Evolutionary conservation across 2,888 invertebrate species (phyloP).

Genomic region (Hypolimnas misippus): DNA sequence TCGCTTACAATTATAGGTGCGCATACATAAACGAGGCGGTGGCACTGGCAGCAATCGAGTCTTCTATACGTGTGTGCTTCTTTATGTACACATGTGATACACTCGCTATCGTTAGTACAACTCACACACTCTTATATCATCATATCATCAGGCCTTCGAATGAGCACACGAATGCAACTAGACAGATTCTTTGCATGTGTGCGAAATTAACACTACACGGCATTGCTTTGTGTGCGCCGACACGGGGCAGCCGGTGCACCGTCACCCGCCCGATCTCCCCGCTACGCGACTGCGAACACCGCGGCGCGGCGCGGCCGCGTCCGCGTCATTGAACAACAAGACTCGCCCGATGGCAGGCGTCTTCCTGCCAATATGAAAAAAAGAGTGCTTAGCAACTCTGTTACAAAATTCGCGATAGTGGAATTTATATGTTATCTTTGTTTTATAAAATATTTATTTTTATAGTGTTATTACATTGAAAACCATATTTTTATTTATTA

Average conservation of each 20-base stretch:
- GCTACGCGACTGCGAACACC: conserved; percentile 80
- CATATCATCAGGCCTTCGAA: conserved; percentile 65
- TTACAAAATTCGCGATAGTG: conserved; percentile 80
- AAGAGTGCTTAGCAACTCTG: conserved; percentile 75
- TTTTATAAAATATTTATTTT: conserved; percentile 80
- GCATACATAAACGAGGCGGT: conserved; percentile 74
- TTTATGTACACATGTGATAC: conserved; percentile 63
- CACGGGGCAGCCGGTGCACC: conserved; percentile 82
- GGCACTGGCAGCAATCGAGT: conserved; percentile 78
- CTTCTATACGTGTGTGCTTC: conserved; percentile 68
- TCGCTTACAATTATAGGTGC: conserved; percentile 80
- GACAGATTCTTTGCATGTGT: conserved; percentile 72
- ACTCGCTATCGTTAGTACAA: conserved; percentile 59
- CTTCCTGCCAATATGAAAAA: conserved; percentile 82
- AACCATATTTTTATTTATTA: conserved; percentile 80
- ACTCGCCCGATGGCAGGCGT: conserved; percentile 82
- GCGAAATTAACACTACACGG: conserved; percentile 60
- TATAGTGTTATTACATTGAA: conserved; percentile 77
- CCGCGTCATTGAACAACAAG: conserved; percentile 84
- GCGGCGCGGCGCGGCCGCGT: conserved; percentile 72
- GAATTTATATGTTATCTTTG: conserved; percentile 78
- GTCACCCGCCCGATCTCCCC: conserved; percentile 73
- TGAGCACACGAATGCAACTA: conserved; percentile 75
- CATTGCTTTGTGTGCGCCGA: conserved; percentile 69
- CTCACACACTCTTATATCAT: conserved; percentile 60